Conservation (phyloP, 1,140 invertebrate genomes). For the Matsumurasca onukii region DNA sequence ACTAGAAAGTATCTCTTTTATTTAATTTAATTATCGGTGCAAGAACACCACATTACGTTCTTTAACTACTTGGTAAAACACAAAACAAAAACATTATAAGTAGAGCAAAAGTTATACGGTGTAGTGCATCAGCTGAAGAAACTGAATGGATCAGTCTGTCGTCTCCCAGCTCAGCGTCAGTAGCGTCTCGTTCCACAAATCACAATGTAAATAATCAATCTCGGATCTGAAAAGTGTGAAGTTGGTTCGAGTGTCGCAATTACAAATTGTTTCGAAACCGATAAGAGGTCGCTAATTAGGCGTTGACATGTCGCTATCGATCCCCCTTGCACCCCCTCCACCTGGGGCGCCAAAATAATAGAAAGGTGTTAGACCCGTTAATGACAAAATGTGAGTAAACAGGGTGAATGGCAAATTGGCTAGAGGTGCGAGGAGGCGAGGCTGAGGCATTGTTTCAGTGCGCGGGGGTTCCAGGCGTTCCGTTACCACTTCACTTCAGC, state of each 20-base stretch:
- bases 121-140: too few relatives aligned
- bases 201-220: constrained; percentile 19
- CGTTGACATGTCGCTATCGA: constrained; percentile 22
- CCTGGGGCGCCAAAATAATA: constrained; percentile 14
- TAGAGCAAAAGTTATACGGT: too few relatives aligned
- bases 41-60: too few relatives aligned
- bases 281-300: constrained; percentile 21
- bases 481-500: constrained; percentile 1
- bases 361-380: constrained; percentile 23
- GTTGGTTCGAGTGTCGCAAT: neutral
- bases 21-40: too few relatives aligned
- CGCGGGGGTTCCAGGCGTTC: neutral
- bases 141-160: too few relatives aligned
- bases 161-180: too few relatives aligned
- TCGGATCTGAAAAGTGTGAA: constrained; percentile 13
- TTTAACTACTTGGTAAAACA: too few relatives aligned
- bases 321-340: neutral
- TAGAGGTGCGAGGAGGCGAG: neutral
- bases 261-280: constrained; percentile 20
- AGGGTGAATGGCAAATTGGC: constrained; percentile 23
- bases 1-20: too few relatives aligned
- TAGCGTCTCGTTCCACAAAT: too few relatives aligned
- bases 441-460: neutral
- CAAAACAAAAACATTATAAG: too few relatives aligned
- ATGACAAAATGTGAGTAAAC: constrained; percentile 24